Evolutionary conservation across 2,113 vertebrate genomes (phyloP).

Genomic region (Antechinus stuartii): DNA sequence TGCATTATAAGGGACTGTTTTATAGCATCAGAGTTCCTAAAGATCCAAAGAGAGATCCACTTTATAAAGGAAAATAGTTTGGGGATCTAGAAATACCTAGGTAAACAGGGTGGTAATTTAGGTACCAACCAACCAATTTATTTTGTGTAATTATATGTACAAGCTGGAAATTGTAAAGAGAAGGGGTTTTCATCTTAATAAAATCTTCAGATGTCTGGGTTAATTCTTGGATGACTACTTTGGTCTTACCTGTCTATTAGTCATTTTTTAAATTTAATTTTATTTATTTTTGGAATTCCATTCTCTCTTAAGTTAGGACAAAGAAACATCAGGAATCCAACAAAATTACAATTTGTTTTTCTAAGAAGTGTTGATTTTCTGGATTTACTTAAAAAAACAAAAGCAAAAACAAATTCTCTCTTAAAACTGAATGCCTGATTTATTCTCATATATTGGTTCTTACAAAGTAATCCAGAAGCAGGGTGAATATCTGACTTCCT

Average conservation of each 20-base stretch:
- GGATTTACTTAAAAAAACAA: not conserved
- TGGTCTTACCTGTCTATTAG: conserved; percentile 13
- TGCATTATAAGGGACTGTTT: conserved; percentile 23
- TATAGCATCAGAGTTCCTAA: conserved; percentile 17
- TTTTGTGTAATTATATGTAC: conserved; percentile 29
- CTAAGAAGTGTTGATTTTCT: not conserved
- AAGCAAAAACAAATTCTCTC: not conserved
- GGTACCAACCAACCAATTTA: conserved; percentile 47
- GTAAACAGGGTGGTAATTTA: conserved; percentile 60
- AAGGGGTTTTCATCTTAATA: conserved; percentile 41
- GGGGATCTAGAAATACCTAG: conserved; percentile 57
- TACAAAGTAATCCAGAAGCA: not conserved
- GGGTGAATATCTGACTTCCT: conserved; percentile 32
- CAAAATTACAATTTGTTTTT: not conserved
- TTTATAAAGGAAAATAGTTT: conserved; percentile 65
- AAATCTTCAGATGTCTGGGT: conserved; percentile 32
- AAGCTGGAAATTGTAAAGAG: conserved; percentile 36
- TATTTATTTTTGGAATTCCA: not conserved
- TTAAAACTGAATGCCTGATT: not conserved
- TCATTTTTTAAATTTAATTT: not conserved
- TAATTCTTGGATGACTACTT: not conserved
- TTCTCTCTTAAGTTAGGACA: conserved; percentile 15
- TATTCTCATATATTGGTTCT: not conserved
- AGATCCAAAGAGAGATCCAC: conserved; percentile 36
- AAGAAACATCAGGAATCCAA: not conserved